These are phyloP conservation scores for Zaprionus gabonicus DNA, from an alignment of 1,140 invertebrate genomes.

Conservation along the genomic window DNA sequence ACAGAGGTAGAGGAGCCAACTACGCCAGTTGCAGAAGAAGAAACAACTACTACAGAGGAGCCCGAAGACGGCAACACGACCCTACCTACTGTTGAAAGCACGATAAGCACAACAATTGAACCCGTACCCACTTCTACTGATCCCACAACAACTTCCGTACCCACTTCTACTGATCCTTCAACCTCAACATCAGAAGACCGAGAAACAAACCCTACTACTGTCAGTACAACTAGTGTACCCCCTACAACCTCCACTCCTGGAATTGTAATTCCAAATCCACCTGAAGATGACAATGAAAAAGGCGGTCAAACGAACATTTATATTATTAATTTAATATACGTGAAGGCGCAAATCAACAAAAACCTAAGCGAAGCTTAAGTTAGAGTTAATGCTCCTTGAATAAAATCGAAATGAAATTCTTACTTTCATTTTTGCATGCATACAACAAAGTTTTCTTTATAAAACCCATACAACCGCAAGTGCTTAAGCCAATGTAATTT, in stretches of 20 bases:
- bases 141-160: neutral
- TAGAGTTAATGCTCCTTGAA: slow-evolving; percentile 24
- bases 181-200: too few relatives aligned
- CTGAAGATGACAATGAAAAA: slow-evolving; percentile 26
- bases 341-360: slow-evolving; percentile 61
- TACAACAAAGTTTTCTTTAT: slow-evolving; percentile 36
- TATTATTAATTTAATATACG: slow-evolving; percentile 62
- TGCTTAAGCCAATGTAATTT: slow-evolving; percentile 4
- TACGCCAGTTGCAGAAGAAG: neutral
- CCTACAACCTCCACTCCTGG: neutral
- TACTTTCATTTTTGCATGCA: slow-evolving; percentile 33
- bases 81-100: neutral
- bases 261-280: slow-evolving; percentile 9
- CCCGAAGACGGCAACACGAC: slow-evolving; percentile 5
- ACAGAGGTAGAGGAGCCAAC: neutral
- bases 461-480: neutral
- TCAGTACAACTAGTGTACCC: neutral
- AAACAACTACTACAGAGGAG: neutral
- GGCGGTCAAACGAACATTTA: slow-evolving; percentile 56
- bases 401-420: slow-evolving; percentile 56
- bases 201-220: neutral
- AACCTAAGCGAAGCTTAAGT: neutral
- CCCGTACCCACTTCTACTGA: neutral
- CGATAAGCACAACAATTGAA: too few relatives aligned
- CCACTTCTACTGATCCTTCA: too few relatives aligned